phyloP scores from a whole-genome alignment of 2,113 vertebrate genomes.

The Centropus bengalensis region DNA sequence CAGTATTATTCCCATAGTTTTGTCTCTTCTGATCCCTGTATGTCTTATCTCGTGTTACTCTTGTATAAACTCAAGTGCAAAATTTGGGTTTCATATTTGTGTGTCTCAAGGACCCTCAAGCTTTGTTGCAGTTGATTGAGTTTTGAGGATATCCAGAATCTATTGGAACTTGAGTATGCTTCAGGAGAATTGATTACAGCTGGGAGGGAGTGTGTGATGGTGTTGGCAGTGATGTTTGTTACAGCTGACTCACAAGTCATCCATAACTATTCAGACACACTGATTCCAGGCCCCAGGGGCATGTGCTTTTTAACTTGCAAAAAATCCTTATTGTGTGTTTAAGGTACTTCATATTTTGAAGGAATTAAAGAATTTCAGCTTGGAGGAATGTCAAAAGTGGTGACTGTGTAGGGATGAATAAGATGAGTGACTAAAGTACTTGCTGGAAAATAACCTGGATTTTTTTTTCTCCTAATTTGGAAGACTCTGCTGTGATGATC shows the following conservation, averaged over 20 bases:
- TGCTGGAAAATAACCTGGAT: not conserved
- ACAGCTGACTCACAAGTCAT: not conserved
- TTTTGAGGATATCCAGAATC: not conserved
- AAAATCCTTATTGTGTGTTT: not conserved
- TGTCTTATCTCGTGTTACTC: not conserved
- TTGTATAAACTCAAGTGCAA: not conserved
- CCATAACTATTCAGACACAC: not conserved
- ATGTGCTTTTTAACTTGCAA: not conserved
- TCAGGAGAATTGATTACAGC: not conserved
- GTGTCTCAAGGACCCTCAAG: not conserved
- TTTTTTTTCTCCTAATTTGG: not conserved
- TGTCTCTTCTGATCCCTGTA: not conserved
- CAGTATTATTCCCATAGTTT: not conserved
- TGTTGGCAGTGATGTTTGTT: not conserved
- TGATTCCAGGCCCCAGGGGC: not conserved
- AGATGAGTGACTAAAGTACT: not conserved
- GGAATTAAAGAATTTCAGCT: not conserved
- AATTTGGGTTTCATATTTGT: not conserved
- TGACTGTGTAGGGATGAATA: not conserved
- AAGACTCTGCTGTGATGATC: not conserved
- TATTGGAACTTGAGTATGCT: not conserved
- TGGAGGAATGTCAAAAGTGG: not conserved
- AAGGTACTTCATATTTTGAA: not conserved
- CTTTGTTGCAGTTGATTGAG: not conserved
- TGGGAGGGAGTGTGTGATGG: not conserved